Base-by-base conservation (phyloP, 2,888 invertebrate species). In the Tetanocera ferruginea region DNA sequence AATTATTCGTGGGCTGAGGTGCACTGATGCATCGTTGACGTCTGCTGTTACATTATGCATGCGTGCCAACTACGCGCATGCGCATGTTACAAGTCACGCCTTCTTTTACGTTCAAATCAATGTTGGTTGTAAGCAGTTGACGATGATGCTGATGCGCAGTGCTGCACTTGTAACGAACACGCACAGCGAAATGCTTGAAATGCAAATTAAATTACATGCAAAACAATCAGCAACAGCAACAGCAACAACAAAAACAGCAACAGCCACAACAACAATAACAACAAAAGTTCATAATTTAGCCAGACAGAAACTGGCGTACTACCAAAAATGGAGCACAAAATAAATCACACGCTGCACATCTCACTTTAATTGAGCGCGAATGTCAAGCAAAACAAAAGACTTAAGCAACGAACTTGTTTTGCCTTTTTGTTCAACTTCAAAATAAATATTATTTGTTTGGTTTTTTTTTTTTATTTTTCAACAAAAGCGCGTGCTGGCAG, bases 1-100 rank as follows among this genome's bases (percentile, higher is more conserved):
- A 51, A 31, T 31, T 55, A 5, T 37, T 19, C 52, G 71, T 71
- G 71, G 71, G 71, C 34, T 17, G n/a, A 55, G 6, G 49, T 51
- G 51, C 51, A 25, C 25, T 31, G 34, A 9, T 31, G 17, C 34
- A 6, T 14, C 34, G 14, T 34, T 31, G 14, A 49, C 5, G 14
- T 19, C 37, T n/a, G 82, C 84, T 82, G 80, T 84, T 86, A 86
- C 82, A 87, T 85, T 85, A 83, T 85, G 80, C 77, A 77, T 86
- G 86, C 85, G 84, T 86, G 86, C 84, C 43, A 66, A 71, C 75
- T 78, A 76, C 70, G 69, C 76, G 77, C 83, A 85, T 73, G 84
- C 86, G 84, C 85, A 84, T 86, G 87, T 85, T 84, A 76, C 79
- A 76, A 77, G 80, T 87, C 87, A 87, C 87, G 86, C 87, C 87